phyloP scores from a whole-genome alignment of 2,888 invertebrate genomes.

The Oxycera nigricornis region DNA sequence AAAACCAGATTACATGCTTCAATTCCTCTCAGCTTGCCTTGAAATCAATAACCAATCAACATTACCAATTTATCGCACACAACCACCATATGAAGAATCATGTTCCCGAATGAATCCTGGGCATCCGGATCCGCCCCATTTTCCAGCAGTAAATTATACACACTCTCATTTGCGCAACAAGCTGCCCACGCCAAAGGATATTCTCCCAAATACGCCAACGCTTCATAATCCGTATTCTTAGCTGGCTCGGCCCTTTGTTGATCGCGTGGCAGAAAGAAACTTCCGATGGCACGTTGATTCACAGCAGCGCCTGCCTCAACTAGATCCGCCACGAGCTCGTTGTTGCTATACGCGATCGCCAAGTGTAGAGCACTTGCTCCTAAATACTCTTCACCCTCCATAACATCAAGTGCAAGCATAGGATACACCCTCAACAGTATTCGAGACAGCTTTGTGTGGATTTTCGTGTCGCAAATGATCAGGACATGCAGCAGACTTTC shows the following conservation, averaged over 20 bases:
- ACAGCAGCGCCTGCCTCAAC: constrained; percentile 93
- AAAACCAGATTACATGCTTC: too few relatives aligned
- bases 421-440: constrained; percentile 91
- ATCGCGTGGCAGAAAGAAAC: constrained; percentile 95
- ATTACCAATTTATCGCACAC: constrained; percentile 95
- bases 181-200: constrained; percentile 98
- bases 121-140: constrained; percentile 93
- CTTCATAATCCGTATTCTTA: constrained; percentile 91
- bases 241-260: constrained; percentile 83
- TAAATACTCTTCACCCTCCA: constrained; percentile 96
- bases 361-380: constrained; percentile 94
- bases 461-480: constrained; percentile 91
- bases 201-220: constrained; percentile 95
- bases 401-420: constrained; percentile 88
- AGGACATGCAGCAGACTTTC: constrained; percentile 94
- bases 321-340: constrained; percentile 91
- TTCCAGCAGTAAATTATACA: constrained; percentile 93
- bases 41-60: too few relatives aligned
- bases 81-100: constrained; percentile 99
- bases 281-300: constrained; percentile 91
- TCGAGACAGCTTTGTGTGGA: constrained; percentile 75
- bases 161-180: constrained; percentile 95
- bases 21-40: too few relatives aligned
- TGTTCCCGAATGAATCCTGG: constrained; percentile 97
- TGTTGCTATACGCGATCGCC: constrained; percentile 95